Evolutionary conservation across 2,888 invertebrate genomes (phyloP).

Genomic region (Bembecia ichneumoniformis): DNA sequence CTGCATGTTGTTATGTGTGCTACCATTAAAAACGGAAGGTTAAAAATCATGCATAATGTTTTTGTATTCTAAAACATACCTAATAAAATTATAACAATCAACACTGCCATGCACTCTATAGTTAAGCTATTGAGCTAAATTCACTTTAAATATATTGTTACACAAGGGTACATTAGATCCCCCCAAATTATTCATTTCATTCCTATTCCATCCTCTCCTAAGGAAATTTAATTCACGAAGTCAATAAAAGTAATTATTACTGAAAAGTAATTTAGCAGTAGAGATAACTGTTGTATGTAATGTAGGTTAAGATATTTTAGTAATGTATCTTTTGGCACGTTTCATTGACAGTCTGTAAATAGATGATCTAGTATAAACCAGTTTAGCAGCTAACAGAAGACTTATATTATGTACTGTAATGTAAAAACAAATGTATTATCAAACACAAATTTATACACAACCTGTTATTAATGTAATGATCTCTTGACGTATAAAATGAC

Average conservation of each 20-base stretch:
- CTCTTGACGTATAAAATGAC: not conserved
- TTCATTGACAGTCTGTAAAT: conserved; percentile 51
- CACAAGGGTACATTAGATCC: no score
- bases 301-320: conserved; percentile 37
- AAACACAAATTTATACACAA: no score
- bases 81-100: conserved; percentile 5
- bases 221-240: no score
- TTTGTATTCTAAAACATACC: not conserved
- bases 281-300: not conserved
- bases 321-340: conserved; percentile 28
- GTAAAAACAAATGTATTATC: no score
- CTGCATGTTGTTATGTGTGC: conserved; percentile 30
- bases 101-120: not conserved
- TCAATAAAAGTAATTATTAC: no score
- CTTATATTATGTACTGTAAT: no score
- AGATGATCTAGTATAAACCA: conserved; percentile 35
- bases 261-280: not conserved
- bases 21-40: not conserved
- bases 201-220: no score
- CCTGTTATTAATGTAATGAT: not conserved
- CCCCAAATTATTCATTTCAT: no score
- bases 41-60: no score
- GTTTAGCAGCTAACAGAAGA: conserved; percentile 15
- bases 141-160: no score
- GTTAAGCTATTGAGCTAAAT: no score